Percentiles rank a stretch among this genome's conserved stretches.
Conservation (phyloP, 2,113 vertebrate genomes). For the Eulacestoma nigropectus region DNA sequence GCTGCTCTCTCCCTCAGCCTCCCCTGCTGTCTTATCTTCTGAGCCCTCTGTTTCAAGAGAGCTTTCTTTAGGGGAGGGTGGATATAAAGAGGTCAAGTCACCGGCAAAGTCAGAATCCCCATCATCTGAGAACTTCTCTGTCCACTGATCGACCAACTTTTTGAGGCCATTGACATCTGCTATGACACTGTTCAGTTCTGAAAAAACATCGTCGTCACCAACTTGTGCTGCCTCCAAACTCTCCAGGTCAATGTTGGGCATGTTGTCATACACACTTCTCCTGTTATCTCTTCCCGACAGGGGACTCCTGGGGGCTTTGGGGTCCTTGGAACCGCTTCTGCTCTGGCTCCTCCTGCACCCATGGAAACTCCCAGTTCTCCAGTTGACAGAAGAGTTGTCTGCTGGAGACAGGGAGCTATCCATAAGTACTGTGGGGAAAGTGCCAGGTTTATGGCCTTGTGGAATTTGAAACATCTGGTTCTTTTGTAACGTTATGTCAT, state of each 20-base stretch:
- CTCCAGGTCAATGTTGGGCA: conserved; percentile 57
- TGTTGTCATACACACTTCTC: conserved; percentile 84
- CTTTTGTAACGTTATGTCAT: conserved; percentile 36
- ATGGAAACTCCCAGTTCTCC: conserved; percentile 86
- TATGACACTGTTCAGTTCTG: conserved; percentile 80
- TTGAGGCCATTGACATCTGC: conserved; percentile 80
- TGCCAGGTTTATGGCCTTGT: conserved; percentile 83
- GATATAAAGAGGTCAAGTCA: conserved; percentile 66
- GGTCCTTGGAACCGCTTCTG: conserved; percentile 49
- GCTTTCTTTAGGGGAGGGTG: conserved; percentile 69
- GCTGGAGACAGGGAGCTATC: conserved; percentile 55
- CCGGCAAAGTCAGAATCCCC: conserved; percentile 71
- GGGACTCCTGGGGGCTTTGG: background rate
- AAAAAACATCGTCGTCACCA: conserved; percentile 76
- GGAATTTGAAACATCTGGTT: conserved; percentile 78
- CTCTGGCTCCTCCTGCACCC: conserved; percentile 64
- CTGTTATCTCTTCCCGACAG: conserved; percentile 56
- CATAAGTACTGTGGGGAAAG: conserved; percentile 80
- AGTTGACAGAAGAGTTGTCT: conserved; percentile 74
- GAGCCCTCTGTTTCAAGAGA: conserved; percentile 67
- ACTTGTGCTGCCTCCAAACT: background rate
- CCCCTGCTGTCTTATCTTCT: background rate
- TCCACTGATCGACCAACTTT: conserved; percentile 79
- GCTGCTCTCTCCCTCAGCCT: background rate
- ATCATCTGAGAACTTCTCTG: conserved; percentile 76